Evolutionary conservation across 2,888 invertebrate species (phyloP).

Genomic region (Phania funesta): DNA sequence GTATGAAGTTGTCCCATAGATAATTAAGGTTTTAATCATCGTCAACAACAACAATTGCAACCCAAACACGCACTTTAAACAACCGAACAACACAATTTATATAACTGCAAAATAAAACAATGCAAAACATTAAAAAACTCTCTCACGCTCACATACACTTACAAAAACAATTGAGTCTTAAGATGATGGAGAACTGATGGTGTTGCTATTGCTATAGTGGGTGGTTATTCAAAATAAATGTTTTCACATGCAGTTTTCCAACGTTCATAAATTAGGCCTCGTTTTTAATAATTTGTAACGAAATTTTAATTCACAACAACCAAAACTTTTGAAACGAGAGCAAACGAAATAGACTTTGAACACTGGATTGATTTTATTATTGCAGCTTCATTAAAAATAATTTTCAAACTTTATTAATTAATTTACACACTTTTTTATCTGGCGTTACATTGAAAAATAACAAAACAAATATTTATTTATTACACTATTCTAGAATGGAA

Average conservation of each 20-base stretch:
- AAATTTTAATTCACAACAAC: constrained; percentile 48
- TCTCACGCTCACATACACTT: constrained; percentile 23
- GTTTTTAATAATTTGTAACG: constrained; percentile 43
- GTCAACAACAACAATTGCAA: neutral
- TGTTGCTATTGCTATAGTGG: constrained; percentile 40
- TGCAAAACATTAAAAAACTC: constrained; percentile 31
- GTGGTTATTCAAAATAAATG: constrained; percentile 51
- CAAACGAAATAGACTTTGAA: constrained; percentile 15
- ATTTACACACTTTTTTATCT: neutral
- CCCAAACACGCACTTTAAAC: neutral
- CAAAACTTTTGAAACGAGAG: neutral
- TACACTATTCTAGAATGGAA: constrained; percentile 64
- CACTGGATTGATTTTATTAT: constrained; percentile 18
- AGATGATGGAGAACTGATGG: neutral
- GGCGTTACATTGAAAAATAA: constrained; percentile 12
- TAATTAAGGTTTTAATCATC: constrained; percentile 31
- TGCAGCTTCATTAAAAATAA: neutral
- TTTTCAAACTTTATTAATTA: neutral
- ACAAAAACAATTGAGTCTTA: constrained; percentile 12
- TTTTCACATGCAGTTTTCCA: constrained; percentile 29
- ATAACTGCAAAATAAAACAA: constrained; percentile 5
- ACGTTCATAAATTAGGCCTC: constrained; percentile 50
- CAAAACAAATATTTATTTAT: constrained; percentile 44
- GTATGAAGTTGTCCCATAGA: neutral
- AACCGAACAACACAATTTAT: neutral